phyloP scores from a whole-genome alignment of 2,888 invertebrate genomes.

The Uloborus plumipes region DNA sequence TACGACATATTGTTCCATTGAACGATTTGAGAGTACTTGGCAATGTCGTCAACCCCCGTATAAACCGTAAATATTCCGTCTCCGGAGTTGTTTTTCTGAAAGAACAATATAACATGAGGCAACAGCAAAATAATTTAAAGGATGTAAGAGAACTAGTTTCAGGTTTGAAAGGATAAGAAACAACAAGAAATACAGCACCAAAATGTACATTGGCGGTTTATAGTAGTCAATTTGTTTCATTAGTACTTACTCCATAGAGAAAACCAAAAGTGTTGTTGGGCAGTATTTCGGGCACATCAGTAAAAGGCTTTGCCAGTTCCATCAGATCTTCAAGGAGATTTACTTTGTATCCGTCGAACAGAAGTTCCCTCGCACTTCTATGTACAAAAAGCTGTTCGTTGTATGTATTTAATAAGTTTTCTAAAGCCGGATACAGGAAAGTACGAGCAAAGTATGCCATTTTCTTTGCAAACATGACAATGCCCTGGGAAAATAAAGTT shows the following conservation, averaged over 20 bases:
- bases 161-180: too few species aligned
- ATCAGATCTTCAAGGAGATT: conserved; percentile 47
- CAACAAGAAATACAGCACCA: too few species aligned
- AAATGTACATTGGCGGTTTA: too few species aligned
- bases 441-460: conserved; percentile 13
- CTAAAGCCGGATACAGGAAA: conserved; percentile 20
- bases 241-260: conserved; percentile 62
- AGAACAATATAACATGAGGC: not conserved
- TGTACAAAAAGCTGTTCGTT: conserved; percentile 32
- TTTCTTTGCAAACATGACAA: conserved; percentile 49
- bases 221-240: not conserved
- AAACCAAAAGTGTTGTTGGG: conserved; percentile 66
- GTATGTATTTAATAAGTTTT: conserved; percentile 29
- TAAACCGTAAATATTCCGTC: conserved; percentile 68
- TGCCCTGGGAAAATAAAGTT: conserved; percentile 44
- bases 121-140: too few species aligned
- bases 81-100: conserved; percentile 67
- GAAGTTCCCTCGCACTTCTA: conserved; percentile 34
- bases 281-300: conserved; percentile 53
- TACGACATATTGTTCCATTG: conserved; percentile 65
- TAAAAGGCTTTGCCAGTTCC: conserved; percentile 48
- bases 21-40: conserved; percentile 58
- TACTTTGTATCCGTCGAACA: conserved; percentile 56
- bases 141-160: too few species aligned
- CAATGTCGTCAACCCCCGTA: conserved; percentile 67